A percentile compares a stretch with the other conserved stretches of the same genome.
phyloP scores from a whole-genome alignment of 2,888 invertebrate species.

The Nymphalis polychloros region DNA sequence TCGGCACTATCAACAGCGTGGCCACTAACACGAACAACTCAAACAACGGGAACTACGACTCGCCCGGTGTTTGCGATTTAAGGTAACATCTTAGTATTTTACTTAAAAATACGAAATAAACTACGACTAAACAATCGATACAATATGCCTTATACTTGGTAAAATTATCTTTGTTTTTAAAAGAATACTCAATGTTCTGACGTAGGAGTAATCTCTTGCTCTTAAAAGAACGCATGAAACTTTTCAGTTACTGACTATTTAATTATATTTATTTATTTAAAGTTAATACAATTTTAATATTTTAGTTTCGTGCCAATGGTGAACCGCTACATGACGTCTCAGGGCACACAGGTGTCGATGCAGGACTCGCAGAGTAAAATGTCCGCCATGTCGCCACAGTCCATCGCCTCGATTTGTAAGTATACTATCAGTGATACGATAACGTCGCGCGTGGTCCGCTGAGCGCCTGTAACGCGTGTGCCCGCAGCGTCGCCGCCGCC shows the following conservation, averaged over 20 bases:
- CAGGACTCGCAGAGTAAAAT: constrained; percentile 74
- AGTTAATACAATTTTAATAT: constrained; percentile 29
- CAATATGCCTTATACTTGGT: too few species aligned
- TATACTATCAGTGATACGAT: constrained; percentile 30
- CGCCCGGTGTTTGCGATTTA: constrained; percentile 78
- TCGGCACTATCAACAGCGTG: constrained; percentile 76
- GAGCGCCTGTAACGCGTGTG: too few species aligned
- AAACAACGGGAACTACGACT: constrained; percentile 66
- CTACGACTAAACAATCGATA: too few species aligned
- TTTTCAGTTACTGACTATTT: too few species aligned
- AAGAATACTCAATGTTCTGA: too few species aligned
- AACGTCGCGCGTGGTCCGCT: too few species aligned
- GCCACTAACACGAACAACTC: constrained; percentile 71
- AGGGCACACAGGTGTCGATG: constrained; percentile 79
- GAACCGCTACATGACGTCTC: constrained; percentile 80
- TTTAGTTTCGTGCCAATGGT: constrained; percentile 78
- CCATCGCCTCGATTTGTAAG: constrained; percentile 79
- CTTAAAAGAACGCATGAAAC: too few species aligned
- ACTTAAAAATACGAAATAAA: too few species aligned
- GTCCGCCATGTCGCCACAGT: constrained; percentile 79
- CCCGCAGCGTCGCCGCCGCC: constrained; percentile 75
- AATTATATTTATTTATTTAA: too few species aligned
- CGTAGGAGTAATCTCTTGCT: too few species aligned
- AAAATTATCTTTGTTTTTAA: too few species aligned
- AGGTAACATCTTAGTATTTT: constrained; percentile 51